phyloP scores from a whole-genome alignment of 1,140 invertebrate species.

The Panulirus ornatus region DNA sequence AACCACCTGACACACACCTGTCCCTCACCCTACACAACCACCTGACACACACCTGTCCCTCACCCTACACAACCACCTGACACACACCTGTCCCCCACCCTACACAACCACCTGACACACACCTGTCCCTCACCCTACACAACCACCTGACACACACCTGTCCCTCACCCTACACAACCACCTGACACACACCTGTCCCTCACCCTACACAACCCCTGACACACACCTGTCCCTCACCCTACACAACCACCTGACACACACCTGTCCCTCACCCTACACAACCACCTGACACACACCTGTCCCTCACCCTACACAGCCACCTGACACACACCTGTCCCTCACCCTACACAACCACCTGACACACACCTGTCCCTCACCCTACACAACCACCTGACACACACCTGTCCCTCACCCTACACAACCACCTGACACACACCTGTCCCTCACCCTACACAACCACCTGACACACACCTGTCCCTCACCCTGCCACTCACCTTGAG shows the following conservation, averaged over 20 bases:
- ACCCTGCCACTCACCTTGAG: conserved; percentile 33
- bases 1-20: background rate
- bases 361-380: background rate
- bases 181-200: background rate
- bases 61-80: background rate
- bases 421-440: background rate
- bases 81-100: too few species aligned
- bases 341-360: too few species aligned
- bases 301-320: too few species aligned
- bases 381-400: background rate
- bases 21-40: background rate
- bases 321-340: too few species aligned
- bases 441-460: background rate
- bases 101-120: too few species aligned
- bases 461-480: background rate
- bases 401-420: background rate
- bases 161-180: background rate
- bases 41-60: background rate
- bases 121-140: too few species aligned
- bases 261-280: background rate
- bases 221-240: background rate
- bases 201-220: background rate
- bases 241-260: background rate
- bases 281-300: too few species aligned
- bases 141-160: too few species aligned